Evolutionary conservation across 2,888 invertebrate genomes (phyloP).

Genomic region (Caenorhabditis panamensis): DNA sequence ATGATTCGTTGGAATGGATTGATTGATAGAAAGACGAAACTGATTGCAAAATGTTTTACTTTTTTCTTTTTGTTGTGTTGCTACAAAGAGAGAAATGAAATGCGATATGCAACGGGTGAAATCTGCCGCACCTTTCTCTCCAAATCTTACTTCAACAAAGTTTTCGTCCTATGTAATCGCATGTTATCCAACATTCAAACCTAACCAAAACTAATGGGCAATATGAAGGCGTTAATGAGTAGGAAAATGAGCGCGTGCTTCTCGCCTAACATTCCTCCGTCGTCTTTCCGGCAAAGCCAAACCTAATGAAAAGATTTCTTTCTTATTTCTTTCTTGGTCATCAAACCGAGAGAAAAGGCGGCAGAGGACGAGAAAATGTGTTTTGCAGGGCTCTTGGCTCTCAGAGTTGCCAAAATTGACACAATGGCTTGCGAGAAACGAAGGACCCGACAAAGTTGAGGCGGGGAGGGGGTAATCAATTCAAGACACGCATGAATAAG

Average conservation of each 20-base stretch:
- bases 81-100: background rate
- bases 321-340: conserved; percentile 37
- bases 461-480: conserved; percentile 55
- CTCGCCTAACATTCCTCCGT: conserved; percentile 9
- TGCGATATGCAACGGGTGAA: background rate
- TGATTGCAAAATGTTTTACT: too few relatives aligned
- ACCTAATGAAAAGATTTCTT: conserved; percentile 63
- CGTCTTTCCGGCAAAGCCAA: conserved; percentile 48
- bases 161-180: conserved; percentile 16
- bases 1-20: background rate
- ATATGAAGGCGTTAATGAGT: conserved; percentile 55
- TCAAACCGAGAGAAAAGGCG: conserved; percentile 35
- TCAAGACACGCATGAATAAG: conserved; percentile 62
- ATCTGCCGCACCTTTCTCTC: conserved; percentile 6
- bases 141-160: conserved; percentile 23
- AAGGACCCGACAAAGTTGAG: conserved; percentile 55
- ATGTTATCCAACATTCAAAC: conserved; percentile 5
- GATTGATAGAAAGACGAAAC: too few relatives aligned
- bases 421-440: conserved; percentile 40
- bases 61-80: too few relatives aligned
- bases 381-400: conserved; percentile 27
- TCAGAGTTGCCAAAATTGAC: conserved; percentile 61
- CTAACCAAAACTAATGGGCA: too few relatives aligned
- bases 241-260: conserved; percentile 44
- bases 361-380: conserved; percentile 37